phyloP scores from a whole-genome alignment of 2,113 vertebrate genomes.

The Candoia aspera region DNA sequence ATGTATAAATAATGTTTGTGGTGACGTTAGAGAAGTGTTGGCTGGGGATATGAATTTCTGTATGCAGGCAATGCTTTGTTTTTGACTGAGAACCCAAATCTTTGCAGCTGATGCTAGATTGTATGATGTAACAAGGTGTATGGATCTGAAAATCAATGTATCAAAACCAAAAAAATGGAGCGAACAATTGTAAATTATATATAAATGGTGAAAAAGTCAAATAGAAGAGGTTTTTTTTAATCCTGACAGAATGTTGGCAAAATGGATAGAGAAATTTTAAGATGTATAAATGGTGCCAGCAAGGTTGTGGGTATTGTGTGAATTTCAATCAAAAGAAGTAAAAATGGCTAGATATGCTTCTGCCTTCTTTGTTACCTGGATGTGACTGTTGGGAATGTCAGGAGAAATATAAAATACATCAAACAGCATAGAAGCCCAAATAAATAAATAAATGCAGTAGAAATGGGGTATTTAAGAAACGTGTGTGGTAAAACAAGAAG shows the following conservation, averaged over 20 bases:
- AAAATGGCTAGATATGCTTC: neutral
- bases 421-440: neutral
- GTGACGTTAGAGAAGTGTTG: neutral
- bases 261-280: neutral
- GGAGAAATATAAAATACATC: neutral
- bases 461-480: neutral
- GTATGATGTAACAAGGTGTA: neutral
- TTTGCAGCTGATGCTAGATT: neutral
- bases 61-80: neutral
- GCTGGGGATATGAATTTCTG: neutral
- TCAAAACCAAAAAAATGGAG: neutral
- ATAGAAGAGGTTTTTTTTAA: neutral
- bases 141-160: neutral
- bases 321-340: neutral
- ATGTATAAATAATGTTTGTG: neutral
- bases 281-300: neutral
- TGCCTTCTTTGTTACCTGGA: neutral
- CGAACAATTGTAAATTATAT: neutral
- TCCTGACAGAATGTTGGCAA: neutral
- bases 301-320: neutral
- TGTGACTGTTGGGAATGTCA: neutral
- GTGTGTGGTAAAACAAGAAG: neutral
- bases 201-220: neutral
- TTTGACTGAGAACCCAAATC: neutral
- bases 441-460: neutral